Evolutionary conservation across 2,113 vertebrate species (phyloP), one percentile per base, ranked within the genome.

Genomic region (Barbus barbus): DNA sequence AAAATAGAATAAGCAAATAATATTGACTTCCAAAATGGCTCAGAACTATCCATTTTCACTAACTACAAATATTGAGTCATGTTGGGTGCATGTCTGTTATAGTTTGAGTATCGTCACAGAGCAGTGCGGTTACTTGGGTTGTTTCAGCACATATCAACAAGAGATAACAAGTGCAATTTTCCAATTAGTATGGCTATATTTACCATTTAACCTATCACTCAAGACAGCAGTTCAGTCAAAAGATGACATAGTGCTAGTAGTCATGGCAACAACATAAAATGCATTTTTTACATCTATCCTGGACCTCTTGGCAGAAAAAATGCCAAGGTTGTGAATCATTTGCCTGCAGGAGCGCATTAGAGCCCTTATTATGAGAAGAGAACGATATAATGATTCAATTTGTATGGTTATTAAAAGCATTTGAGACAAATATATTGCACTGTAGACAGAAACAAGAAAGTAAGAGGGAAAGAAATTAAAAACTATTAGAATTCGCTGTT

Each of bases 241-340:
- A 41, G 13, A 78, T 16, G 3, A 16, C 12, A 38, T 44, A 22
- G 22, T 24, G 20, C 56, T 78, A n/a, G 56, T 78, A 61, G 76
- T 26, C 76, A 78, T 78, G 36, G 56, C 31, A 36, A 77, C 12
- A 24, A 41, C 44, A 78, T 24, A 38, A 75, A 75, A 78, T 58
- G 22, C 13, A 60, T 58, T 60, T 75, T 78, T 36, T 7, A 1
- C 48, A 36, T 36, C 31, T 20, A 26, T 3, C 31, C 31, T n/a
- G 4, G 22, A n/a, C 33, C 20, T 72, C 67, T 71, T 41, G 67
- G 22, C 11, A 5, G 67, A 38, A 58, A 78, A 58, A 20, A 38
- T 77, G 5, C 1, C 73, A 20, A 6, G 31, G 36, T 14, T 3
- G 33, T 60, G 53, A 78, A 31, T 78, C 12, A 31, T 41, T 16